Conservation (phyloP, 1,140 invertebrate species). For the Saccostrea glomerata region DNA sequence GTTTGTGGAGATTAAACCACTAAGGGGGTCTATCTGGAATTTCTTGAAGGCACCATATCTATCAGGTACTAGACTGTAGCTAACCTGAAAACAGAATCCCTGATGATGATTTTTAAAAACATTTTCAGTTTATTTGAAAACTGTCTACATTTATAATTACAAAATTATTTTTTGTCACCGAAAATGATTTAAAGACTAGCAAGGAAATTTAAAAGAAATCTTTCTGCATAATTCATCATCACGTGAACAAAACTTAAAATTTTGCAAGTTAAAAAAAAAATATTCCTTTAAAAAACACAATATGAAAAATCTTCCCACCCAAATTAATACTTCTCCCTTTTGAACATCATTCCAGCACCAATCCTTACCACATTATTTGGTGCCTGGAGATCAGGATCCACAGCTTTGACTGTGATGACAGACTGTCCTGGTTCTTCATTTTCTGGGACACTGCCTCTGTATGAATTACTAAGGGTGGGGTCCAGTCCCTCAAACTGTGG, state of each 20-base stretch:
- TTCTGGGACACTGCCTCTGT: conserved; percentile 70
- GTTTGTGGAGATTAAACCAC: conserved; percentile 67
- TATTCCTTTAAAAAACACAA: too few relatives aligned
- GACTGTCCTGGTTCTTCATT: conserved; percentile 61
- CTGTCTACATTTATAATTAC: too few relatives aligned
- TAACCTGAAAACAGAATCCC: conserved; percentile 55
- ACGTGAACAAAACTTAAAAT: too few relatives aligned
- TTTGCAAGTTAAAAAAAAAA: too few relatives aligned
- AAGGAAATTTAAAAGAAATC: too few relatives aligned
- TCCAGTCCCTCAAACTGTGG: conserved; percentile 69
- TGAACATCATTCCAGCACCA: not conserved
- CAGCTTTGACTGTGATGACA: conserved; percentile 70
- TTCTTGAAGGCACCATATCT: conserved; percentile 59
- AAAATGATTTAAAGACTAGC: too few relatives aligned
- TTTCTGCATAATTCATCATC: too few relatives aligned
- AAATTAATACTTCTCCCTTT: not conserved
- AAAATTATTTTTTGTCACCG: too few relatives aligned
- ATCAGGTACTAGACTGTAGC: conserved; percentile 60
- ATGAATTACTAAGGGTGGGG: conserved; percentile 61
- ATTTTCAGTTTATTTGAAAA: too few relatives aligned
- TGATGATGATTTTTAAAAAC: too few relatives aligned
- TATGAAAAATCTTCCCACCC: not conserved
- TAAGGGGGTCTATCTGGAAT: conserved; percentile 63
- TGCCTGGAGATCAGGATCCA: conserved; percentile 66
- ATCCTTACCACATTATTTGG: conserved; percentile 65